Conservation (phyloP, 2,113 vertebrate genomes). For the Arenaria interpres region DNA sequence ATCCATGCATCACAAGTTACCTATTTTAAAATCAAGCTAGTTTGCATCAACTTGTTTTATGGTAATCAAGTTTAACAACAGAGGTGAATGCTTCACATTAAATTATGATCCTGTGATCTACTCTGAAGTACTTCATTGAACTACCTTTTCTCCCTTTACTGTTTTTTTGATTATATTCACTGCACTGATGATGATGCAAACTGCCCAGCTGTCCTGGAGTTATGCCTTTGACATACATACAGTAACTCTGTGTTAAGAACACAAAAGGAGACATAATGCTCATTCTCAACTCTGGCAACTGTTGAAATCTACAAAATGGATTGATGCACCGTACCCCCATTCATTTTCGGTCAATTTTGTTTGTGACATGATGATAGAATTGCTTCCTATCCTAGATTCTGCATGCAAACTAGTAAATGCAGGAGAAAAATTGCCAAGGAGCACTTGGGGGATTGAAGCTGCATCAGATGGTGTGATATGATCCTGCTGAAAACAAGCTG, state of each 20-base stretch:
- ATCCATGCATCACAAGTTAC: not conserved
- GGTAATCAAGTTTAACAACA: not conserved
- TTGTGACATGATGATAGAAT: not conserved
- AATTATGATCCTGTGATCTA: not conserved
- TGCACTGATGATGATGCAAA: not conserved
- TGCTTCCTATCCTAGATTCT: not conserved
- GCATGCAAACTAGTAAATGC: not conserved
- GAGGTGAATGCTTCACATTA: not conserved
- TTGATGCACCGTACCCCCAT: not conserved
- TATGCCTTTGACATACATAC: not conserved
- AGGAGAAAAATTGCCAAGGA: not conserved
- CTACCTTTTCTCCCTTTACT: not conserved
- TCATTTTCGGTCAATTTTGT: not conserved
- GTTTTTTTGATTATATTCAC: not conserved
- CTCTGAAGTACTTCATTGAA: not conserved
- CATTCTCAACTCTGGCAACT: not conserved
- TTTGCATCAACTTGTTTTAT: not conserved
- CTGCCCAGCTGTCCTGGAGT: not conserved
- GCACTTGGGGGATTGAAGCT: not conserved
- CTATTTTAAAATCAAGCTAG: not conserved
- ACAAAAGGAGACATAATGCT: not conserved
- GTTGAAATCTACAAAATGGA: not conserved
- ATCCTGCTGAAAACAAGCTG: not conserved
- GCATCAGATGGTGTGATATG: not conserved
- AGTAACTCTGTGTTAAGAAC: not conserved